phyloP scores from a whole-genome alignment of 1,140 invertebrate genomes.

The Episyrphus balteatus region DNA sequence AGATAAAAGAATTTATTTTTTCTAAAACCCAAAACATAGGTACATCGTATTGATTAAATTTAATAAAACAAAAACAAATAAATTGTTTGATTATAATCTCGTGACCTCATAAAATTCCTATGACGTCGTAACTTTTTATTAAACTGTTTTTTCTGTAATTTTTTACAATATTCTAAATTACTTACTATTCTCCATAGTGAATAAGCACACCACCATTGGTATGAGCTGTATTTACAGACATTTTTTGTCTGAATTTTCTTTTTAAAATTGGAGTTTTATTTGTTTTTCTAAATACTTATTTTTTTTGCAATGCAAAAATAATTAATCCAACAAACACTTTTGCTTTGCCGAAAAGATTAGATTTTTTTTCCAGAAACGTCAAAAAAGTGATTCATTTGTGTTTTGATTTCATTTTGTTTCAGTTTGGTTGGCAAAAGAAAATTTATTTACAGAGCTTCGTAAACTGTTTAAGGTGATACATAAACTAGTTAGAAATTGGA shows the following conservation, averaged over 20 bases:
- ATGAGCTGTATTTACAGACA: conserved; percentile 90
- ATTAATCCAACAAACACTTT: no score
- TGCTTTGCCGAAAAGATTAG: neutral
- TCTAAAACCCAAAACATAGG: no score
- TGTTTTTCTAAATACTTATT: neutral
- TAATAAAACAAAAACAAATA: neutral
- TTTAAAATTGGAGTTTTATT: neutral
- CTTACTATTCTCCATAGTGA: conserved; percentile 84
- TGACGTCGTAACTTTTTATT: neutral
- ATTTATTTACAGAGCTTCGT: no score
- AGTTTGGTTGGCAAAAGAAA: no score
- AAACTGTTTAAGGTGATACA: no score
- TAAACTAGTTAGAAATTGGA: no score
- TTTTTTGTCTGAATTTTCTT: conserved; percentile 35
- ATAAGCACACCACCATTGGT: conserved; percentile 83
- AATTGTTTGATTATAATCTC: neutral
- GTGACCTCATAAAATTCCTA: neutral
- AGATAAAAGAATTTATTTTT: no score
- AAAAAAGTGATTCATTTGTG: neutral
- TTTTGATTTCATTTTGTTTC: neutral
- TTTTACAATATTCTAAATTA: conserved; percentile 7
- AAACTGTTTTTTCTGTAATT: neutral
- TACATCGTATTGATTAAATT: neutral
- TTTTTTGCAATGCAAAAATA: no score
- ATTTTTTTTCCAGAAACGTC: conserved; percentile 1